Evolutionary conservation across 1,140 invertebrate species (phyloP).

Genomic region (Spodoptera frugiperda): DNA sequence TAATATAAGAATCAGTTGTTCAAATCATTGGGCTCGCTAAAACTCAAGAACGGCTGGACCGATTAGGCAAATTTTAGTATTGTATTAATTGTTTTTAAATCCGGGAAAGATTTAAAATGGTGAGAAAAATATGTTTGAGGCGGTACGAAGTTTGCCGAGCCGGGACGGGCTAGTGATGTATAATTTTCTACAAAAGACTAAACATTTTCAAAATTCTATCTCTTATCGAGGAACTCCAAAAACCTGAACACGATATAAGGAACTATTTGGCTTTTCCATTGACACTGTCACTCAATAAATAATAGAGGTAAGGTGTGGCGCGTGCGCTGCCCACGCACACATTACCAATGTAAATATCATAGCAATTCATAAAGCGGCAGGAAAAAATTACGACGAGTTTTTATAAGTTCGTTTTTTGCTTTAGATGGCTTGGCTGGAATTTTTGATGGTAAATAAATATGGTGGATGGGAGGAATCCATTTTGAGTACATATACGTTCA

Average conservation of each 20-base stretch:
- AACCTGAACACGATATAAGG: slow-evolving; percentile 32
- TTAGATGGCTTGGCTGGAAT: neutral
- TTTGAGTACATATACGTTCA: neutral
- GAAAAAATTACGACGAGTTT: slow-evolving; percentile 17
- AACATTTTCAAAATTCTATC: too few species aligned
- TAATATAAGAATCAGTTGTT: too few species aligned
- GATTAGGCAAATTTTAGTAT: too few species aligned
- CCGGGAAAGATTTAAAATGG: too few species aligned
- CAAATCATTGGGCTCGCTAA: too few species aligned
- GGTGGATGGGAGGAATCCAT: neutral
- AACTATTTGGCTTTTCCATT: slow-evolving; percentile 59
- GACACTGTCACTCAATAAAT: slow-evolving; percentile 57
- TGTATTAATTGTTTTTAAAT: too few species aligned
- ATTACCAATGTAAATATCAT: slow-evolving; percentile 55
- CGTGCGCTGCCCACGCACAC: slow-evolving; percentile 71
- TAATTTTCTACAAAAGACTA: too few species aligned
- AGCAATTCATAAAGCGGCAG: slow-evolving; percentile 15
- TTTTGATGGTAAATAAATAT: slow-evolving; percentile 3
- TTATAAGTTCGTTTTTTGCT: slow-evolving; percentile 5
- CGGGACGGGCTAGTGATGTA: too few species aligned
- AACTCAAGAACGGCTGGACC: too few species aligned
- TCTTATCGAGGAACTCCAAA: slow-evolving; percentile 16
- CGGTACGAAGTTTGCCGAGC: too few species aligned
- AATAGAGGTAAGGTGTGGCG: slow-evolving; percentile 64
- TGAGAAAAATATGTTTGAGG: too few species aligned